These are phyloP conservation scores for Sclerodermus sp. DNA, from an alignment of 2,888 invertebrate genomes.

Conservation along the genomic window DNA sequence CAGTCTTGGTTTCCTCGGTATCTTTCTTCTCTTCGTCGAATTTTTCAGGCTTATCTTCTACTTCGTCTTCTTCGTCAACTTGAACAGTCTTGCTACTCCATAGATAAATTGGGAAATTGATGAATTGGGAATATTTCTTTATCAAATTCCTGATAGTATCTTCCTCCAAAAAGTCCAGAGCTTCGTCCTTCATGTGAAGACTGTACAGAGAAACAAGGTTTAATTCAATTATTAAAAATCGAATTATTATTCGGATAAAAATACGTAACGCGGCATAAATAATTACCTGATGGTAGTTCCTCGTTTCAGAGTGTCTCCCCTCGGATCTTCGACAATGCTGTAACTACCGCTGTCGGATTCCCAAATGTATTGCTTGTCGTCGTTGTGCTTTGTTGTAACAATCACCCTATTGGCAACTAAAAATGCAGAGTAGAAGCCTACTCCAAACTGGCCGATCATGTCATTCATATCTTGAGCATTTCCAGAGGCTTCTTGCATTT, in stretches of 20 bases:
- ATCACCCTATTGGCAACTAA: slow-evolving; percentile 92
- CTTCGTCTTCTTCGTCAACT: slow-evolving; percentile 65
- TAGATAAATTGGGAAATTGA: slow-evolving; percentile 97
- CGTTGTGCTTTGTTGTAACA: slow-evolving; percentile 93
- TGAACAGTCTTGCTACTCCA: slow-evolving; percentile 73
- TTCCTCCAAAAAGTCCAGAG: slow-evolving; percentile 91
- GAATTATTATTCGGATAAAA: slow-evolving; percentile 14
- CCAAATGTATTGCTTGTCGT: slow-evolving; percentile 95
- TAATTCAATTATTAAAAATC: slow-evolving; percentile 23
- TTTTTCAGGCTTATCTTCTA: slow-evolving; percentile 70
- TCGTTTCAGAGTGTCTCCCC: slow-evolving; percentile 87
- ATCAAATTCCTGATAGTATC: slow-evolving; percentile 88
- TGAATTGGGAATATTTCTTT: slow-evolving; percentile 98
- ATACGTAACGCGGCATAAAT: neutral
- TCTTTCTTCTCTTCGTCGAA: slow-evolving; percentile 19
- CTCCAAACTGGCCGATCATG: slow-evolving; percentile 99
- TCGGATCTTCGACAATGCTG: slow-evolving; percentile 89
- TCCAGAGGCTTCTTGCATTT: slow-evolving; percentile 73
- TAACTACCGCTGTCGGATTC: slow-evolving; percentile 93
- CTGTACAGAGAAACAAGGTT: slow-evolving; percentile 55
- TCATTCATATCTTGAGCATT: slow-evolving; percentile 82
- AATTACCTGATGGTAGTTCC: slow-evolving; percentile 80
- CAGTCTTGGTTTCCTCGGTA: slow-evolving; percentile 59
- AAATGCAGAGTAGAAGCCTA: slow-evolving; percentile 99
- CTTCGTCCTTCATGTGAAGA: slow-evolving; percentile 94